Conservation (phyloP, 2,113 vertebrate genomes). For the Lichenostomus cassidix region DNA sequence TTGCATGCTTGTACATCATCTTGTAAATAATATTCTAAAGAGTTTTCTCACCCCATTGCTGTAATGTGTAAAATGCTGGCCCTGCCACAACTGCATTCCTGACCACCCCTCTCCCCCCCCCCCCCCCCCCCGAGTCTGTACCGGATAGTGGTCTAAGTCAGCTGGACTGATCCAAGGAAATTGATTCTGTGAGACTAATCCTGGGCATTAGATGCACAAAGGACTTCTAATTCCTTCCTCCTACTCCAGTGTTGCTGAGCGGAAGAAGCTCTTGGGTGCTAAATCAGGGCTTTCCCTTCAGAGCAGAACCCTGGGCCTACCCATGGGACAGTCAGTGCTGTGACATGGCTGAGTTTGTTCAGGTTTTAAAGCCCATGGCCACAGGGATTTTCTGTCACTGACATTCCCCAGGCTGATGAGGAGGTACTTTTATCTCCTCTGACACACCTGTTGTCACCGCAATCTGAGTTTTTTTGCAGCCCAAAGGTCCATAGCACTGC, state of each 20-base stretch:
- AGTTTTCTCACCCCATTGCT: not conserved
- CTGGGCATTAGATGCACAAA: not conserved
- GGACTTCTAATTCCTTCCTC: not conserved
- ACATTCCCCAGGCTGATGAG: not conserved
- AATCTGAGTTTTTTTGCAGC: not conserved
- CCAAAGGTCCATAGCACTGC: not conserved
- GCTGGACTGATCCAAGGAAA: not conserved
- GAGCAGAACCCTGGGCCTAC: not conserved
- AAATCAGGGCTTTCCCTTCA: not conserved
- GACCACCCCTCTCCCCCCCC: not conserved
- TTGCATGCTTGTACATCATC: not conserved
- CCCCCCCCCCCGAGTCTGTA: not conserved
- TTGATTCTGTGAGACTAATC: not conserved
- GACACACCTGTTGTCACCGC: not conserved
- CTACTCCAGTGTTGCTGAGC: not conserved
- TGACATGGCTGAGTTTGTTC: not conserved
- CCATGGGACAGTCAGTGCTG: fast-evolving
- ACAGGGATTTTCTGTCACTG: not conserved
- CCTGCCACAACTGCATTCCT: fast-evolving
- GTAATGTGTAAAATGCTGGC: not conserved
- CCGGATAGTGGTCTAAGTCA: fast-evolving
- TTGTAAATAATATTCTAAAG: not conserved
- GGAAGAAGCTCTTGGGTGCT: not conserved
- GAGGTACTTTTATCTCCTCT: not conserved
- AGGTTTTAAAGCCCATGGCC: not conserved